These are phyloP conservation scores for Sialis lutaria DNA, from an alignment of 2,888 invertebrate genomes.

Conservation along the genomic window DNA sequence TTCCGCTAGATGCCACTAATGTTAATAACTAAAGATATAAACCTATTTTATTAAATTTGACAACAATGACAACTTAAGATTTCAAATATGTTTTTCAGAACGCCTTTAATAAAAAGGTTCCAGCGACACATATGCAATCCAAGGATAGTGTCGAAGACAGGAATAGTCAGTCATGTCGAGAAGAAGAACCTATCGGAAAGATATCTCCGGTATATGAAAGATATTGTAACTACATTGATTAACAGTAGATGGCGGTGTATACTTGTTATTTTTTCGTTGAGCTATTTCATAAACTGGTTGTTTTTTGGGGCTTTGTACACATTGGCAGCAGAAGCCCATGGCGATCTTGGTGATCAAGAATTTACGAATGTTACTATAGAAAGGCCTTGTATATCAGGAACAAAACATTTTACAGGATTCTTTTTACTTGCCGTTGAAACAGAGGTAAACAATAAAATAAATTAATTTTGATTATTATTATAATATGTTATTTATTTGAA, in stretches of 20 bases:
- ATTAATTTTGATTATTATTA: too few species aligned
- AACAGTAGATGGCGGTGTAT: conserved; percentile 61
- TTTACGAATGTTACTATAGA: conserved; percentile 26
- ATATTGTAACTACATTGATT: conserved; percentile 43
- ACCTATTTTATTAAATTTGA: too few species aligned
- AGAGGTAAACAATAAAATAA: conserved; percentile 32
- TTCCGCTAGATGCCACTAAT: too few species aligned
- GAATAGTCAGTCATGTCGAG: too few species aligned
- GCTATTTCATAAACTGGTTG: conserved; percentile 59
- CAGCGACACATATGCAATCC: too few species aligned
- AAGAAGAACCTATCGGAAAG: too few species aligned
- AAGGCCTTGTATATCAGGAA: conserved; percentile 36
- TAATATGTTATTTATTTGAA: too few species aligned
- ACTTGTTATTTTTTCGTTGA: conserved; percentile 38
- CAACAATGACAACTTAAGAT: too few species aligned
- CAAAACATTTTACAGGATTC: conserved; percentile 40
- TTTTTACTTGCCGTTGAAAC: conserved; percentile 79
- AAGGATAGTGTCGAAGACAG: too few species aligned
- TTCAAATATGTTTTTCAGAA: too few species aligned
- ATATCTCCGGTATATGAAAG: conserved; percentile 20
- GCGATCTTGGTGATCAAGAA: conserved; percentile 49
- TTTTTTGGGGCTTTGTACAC: conserved; percentile 66
- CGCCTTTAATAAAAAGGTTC: too few species aligned
- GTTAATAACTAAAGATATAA: too few species aligned
- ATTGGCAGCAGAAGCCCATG: conserved; percentile 54